Conservation (phyloP, 2,888 invertebrate species). For the Thecocarcelia acutangulata region DNA sequence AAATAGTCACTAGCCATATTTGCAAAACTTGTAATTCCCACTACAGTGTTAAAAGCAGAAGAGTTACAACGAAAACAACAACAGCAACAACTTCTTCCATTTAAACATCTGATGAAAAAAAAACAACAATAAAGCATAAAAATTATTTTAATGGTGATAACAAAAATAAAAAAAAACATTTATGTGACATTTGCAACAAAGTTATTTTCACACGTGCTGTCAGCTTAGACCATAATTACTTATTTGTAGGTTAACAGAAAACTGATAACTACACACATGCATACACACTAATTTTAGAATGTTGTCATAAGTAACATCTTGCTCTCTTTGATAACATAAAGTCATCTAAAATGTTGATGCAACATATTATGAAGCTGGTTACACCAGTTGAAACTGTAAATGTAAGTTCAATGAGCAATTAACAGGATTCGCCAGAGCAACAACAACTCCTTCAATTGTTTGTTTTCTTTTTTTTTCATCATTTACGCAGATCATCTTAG, state of each 20-base stretch:
- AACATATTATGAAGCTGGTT: constrained; percentile 49
- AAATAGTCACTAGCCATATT: constrained; percentile 46
- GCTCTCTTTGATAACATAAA: not conserved
- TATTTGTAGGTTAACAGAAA: constrained; percentile 42
- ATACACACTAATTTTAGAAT: constrained; percentile 25
- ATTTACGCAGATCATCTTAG: not conserved
- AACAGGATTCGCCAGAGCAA: constrained; percentile 17
- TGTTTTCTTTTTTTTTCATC: not conserved
- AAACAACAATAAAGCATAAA: too few species aligned
- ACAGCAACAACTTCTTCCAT: not conserved
- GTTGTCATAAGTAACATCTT: constrained; percentile 1
- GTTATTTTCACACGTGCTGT: not conserved
- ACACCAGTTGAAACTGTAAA: constrained; percentile 23
- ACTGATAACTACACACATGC: not conserved
- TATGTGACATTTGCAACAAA: not conserved
- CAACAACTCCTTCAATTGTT: not conserved
- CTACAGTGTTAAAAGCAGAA: not conserved
- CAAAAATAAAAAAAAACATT: not conserved
- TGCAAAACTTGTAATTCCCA: constrained; percentile 51
- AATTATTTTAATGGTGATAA: not conserved
- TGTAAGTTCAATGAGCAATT: constrained; percentile 58
- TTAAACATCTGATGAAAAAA: not conserved
- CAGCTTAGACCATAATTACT: constrained; percentile 16
- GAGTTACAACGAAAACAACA: not conserved
- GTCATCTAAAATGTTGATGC: constrained; percentile 41